phyloP scores from a whole-genome alignment of 2,113 vertebrate genomes.

The Rhinoptilus africanus region DNA sequence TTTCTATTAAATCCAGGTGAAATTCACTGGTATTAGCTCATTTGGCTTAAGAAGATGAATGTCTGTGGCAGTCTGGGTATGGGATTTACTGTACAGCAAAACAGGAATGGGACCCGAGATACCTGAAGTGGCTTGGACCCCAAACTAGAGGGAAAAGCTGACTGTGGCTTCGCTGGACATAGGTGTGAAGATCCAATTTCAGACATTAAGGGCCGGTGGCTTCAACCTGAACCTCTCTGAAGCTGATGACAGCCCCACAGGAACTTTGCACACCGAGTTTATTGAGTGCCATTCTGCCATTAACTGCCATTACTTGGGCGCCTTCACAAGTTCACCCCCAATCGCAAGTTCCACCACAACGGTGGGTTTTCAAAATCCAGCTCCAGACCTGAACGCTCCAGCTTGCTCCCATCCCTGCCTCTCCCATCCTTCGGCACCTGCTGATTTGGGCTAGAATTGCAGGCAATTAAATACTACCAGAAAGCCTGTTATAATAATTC shows the following conservation, averaged over 20 bases:
- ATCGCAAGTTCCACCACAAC: fast-evolving
- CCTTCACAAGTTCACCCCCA: not conserved
- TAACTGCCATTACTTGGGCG: not conserved
- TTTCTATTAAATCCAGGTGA: not conserved
- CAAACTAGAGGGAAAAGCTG: not conserved
- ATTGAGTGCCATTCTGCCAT: not conserved
- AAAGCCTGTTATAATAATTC: not conserved
- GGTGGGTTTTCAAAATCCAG: not conserved
- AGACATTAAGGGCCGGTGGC: not conserved
- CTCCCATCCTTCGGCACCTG: not conserved
- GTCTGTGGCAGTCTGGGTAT: not conserved
- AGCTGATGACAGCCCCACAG: not conserved
- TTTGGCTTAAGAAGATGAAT: not conserved
- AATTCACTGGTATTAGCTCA: not conserved
- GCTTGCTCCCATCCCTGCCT: not conserved
- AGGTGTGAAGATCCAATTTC: not conserved
- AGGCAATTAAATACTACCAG: not conserved
- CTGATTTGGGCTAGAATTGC: not conserved
- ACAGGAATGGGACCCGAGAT: not conserved
- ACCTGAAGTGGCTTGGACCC: not conserved
- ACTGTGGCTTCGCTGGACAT: not conserved
- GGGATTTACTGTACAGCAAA: not conserved
- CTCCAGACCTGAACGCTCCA: not conserved
- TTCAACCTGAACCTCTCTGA: not conserved
- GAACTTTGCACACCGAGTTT: not conserved